These are phyloP conservation scores for Euthynnus affinis DNA, from an alignment of 2,797 vertebrate genomes.

Conservation along the genomic window DNA sequence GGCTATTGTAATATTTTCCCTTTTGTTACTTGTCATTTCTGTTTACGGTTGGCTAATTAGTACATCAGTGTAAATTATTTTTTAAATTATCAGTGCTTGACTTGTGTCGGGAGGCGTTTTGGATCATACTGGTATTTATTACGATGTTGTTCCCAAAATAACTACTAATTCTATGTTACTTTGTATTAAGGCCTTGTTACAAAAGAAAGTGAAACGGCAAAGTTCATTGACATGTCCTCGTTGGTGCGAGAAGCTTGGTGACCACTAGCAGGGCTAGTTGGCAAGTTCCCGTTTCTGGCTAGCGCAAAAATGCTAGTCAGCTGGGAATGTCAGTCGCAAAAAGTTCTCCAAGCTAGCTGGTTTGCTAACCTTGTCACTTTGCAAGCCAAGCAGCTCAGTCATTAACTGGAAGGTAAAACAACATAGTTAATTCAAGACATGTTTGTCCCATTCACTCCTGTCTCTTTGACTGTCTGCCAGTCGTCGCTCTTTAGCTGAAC, in stretches of 20 bases:
- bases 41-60: slow-evolving; percentile 32
- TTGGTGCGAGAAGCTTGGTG: neutral
- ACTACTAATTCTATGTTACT: neutral
- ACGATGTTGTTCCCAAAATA: neutral
- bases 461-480: too few species aligned
- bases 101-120: slow-evolving; percentile 19
- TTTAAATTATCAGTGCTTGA: slow-evolving; percentile 29
- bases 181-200: neutral
- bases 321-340: neutral
- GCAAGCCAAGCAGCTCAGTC: neutral
- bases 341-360: neutral
- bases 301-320: neutral
- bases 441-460: neutral
- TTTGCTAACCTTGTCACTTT: neutral
- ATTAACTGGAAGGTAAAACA: neutral
- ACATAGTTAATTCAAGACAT: neutral
- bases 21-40: slow-evolving; percentile 44
- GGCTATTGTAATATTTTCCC: slow-evolving; percentile 32
- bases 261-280: neutral
- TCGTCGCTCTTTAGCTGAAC: neutral
- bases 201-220: neutral
- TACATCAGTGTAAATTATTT: slow-evolving; percentile 51
- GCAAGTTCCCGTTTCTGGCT: neutral
- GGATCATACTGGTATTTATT: slow-evolving; percentile 10
- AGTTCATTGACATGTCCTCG: neutral